Base-by-base conservation (phyloP, 1,140 invertebrate genomes). In the Drosophila kurseongensis region DNA sequence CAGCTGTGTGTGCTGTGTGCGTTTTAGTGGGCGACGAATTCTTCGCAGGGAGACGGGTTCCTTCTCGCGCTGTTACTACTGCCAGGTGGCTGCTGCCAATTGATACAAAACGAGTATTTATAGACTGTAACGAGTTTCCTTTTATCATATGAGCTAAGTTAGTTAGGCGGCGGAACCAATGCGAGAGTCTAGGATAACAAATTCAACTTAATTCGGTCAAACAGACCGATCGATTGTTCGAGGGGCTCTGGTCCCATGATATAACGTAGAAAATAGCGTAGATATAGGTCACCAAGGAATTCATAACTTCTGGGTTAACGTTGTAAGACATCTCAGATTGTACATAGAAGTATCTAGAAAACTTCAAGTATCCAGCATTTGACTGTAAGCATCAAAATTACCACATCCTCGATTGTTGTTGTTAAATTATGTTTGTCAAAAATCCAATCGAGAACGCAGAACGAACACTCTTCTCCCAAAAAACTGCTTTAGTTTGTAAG, bases 51-150 rank as follows among this genome's bases (percentile, higher is more conserved):
- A 35, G 52, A 48, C 35, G 60, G 16, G 55, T 58, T 7, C 8
- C 48, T 51, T 9, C 2, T 5, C 9, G 32, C 12, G 45, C 69
- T 48, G 42, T 69, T 61, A 36, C 54, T 54, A 55, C 56, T 76
- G 56, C 23, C 50, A 52, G 50, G 32, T 16, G 29, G 23, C 54
- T 59, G 54, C 62, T 68, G 62, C 23, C 51, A n/a, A 59, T 40
- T 61, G 67, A 54, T 51, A 50, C 41, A 88, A 50, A 67, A 51
- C 32, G 85, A 88, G 84, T 90, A 90, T 89, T 89, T 78, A 89
- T 89, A 89, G 84, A 89, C 84, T 89, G 84, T 84, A 89, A 75
- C 80, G 60, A 90, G 84, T 84, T 90, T 89, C 84, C 84, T 89
- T 89, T 62, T 84, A 72, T 65, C 51, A 61, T 78, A 44, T 60